Base-by-base conservation (phyloP, 2,113 vertebrate genomes). In the Nestor notabilis region DNA sequence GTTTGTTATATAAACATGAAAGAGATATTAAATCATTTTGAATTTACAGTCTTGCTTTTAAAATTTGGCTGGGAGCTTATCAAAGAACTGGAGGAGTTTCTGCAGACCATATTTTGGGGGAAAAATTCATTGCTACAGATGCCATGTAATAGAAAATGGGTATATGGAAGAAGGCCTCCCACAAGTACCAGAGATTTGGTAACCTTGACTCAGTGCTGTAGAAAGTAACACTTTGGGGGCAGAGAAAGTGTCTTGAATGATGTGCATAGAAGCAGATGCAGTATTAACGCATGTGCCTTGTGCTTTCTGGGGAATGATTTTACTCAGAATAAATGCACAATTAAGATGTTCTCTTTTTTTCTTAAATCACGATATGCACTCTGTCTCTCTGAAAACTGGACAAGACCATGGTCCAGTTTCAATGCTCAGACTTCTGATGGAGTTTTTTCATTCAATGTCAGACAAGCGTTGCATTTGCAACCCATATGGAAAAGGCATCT, bases 1-100 rank as follows among this genome's bases (percentile, higher is more conserved):
- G 91, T 87, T 97, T 96, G 92, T 94, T 96, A 86, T 78, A 79
- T 94, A 97, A 97, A 96, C 94, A 95, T 66, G 47, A 82, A 92
- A 55, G 95, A 81, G 52, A 46, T 90, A 95, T 91, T 94, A 96
- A 97, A 93, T 94, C 50, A 94, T 94, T 95, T 82, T 4, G 20
- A 39, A 85, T 96, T 94, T 96, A 84, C 87, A 92, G 69, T 95
- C 91, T 93, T 89, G 52, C 58, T 89, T 86, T 68, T 75, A 65
- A 91, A 88, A 82, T 91, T 95, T 95, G 93, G 46, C 83, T 77
- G 60, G 69, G 64, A 81, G 60, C 39, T 96, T 95, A 87, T 94
- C 87, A 72, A 52, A 97, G 90, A 75, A 97, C 93, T 77, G 75
- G 53, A 39, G 91, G 89, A 94, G 68, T 95, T 96, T 61, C 46